Base-by-base conservation (phyloP, 1,140 invertebrate species). In the Euwallacea similis region DNA sequence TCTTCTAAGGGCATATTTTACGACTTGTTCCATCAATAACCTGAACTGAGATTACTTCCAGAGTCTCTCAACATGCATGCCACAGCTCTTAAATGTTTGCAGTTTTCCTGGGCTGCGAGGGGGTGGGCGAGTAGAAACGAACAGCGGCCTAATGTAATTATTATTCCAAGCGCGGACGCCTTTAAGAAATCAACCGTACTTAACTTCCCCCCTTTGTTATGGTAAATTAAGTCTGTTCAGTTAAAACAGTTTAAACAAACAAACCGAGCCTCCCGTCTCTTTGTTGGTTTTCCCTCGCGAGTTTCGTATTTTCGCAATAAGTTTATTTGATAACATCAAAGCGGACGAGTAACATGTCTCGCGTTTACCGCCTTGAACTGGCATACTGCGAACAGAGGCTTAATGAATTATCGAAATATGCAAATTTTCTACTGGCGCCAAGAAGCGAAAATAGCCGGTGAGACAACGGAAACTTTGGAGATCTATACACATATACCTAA, bases 161-260 rank as follows among this genome's bases (percentile, higher is more conserved):
- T 63, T 63, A 63, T 63, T 63, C 33, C 42, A 63, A 50, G 46
- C 46, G 13, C 61, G 42, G 44, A 15, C 13, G 42, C 61, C 61
- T 63, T 63, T 63, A 63, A 63, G 61, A 63, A 63, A 63, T 63
- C 61, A 63, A 63, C 61, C 61, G 61, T 63, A 63, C 42, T 63
- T 63, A 63, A 47, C 42, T 63, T 63, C 61, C 61, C 44, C 61
- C 44, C 44, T 47, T 63, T 63, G 61, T 63, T 63, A 63, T 63
- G 61, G 61, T 47, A 63, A 63, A 63, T 63, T 63, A 63, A 63
- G 61, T 63, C 61, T 44, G 61, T 63, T 63, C 61, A 63, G 42
- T 63, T 42, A 63, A 63, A 63, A 63, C 61, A 47, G 61, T 47
- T 63, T 63, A 47, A 46, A 47, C 61, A 63, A 63, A 63, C 61